Percentiles rank a stretch among this genome's conserved stretches.
These are phyloP conservation scores for Lepisosteus osseus DNA, from an alignment of 2,113 vertebrate species.

Conservation along the genomic window DNA sequence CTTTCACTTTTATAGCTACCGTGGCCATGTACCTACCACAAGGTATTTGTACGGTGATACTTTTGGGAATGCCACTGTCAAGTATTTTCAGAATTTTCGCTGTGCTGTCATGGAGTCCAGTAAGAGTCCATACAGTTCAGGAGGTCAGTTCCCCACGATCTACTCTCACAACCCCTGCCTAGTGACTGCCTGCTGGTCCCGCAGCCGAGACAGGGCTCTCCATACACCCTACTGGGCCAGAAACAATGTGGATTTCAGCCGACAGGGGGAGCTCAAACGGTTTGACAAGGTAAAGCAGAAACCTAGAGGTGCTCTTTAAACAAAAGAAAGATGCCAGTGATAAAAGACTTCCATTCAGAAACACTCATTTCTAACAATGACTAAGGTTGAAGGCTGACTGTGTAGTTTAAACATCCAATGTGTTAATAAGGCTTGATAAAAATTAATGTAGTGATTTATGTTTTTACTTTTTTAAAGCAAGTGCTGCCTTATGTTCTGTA, in stretches of 20 bases:
- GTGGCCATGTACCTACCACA: conserved; percentile 46
- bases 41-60: conserved; percentile 45
- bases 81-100: conserved; percentile 50
- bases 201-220: conserved; percentile 20
- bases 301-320: no score
- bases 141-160: conserved; percentile 50
- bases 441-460: no score
- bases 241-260: conserved; percentile 44
- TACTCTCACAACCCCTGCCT: conserved; percentile 36
- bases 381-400: no score
- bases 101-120: conserved; percentile 30
- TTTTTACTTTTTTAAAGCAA: no score
- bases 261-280: conserved; percentile 34
- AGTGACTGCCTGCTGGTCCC: background rate
- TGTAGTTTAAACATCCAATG: no score
- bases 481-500: no score
- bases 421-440: no score
- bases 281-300: conserved; percentile 57
- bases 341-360: no score
- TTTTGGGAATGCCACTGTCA: conserved; percentile 43
- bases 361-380: no score
- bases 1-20: conserved; percentile 36
- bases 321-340: no score
- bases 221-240: conserved; percentile 34
- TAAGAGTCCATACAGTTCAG: conserved; percentile 24